Evolutionary conservation across 2,888 invertebrate species (phyloP).

Genomic region (Drosophila subsilvestris): DNA sequence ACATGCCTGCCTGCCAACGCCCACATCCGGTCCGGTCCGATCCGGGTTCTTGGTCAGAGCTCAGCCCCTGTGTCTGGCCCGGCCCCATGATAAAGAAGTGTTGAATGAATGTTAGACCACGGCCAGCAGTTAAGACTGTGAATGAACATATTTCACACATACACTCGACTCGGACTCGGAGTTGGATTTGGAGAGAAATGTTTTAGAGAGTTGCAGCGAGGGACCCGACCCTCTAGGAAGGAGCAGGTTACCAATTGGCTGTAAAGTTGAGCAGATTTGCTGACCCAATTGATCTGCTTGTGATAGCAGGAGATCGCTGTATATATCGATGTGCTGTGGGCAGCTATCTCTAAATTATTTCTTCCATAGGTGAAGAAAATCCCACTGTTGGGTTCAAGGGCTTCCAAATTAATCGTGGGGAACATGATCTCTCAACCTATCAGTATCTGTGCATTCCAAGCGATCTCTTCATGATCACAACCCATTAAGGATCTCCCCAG

Average conservation of each 20-base stretch:
- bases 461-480: background rate
- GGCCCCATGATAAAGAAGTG: slow-evolving; percentile 35
- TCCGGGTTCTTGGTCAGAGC: slow-evolving; percentile 44
- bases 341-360: background rate
- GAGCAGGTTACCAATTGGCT: background rate
- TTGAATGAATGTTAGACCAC: slow-evolving; percentile 57
- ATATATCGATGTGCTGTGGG: too few species aligned
- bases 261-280: background rate
- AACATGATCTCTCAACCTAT: background rate
- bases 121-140: slow-evolving; percentile 32
- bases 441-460: background rate
- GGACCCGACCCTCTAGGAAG: slow-evolving; percentile 1
- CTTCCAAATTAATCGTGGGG: background rate
- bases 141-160: slow-evolving; percentile 55
- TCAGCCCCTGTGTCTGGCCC: slow-evolving; percentile 10
- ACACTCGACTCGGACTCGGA: slow-evolving; percentile 21
- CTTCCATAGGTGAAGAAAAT: background rate
- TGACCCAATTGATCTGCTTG: background rate
- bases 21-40: slow-evolving; percentile 77
- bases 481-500: background rate
- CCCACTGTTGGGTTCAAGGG: background rate
- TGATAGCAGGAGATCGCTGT: too few species aligned
- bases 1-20: slow-evolving; percentile 79
- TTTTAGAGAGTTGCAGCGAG: too few species aligned
- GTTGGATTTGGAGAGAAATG: slow-evolving; percentile 2